Evolutionary conservation across 2,797 vertebrate species (phyloP).

Genomic region (Capromys pilorides): DNA sequence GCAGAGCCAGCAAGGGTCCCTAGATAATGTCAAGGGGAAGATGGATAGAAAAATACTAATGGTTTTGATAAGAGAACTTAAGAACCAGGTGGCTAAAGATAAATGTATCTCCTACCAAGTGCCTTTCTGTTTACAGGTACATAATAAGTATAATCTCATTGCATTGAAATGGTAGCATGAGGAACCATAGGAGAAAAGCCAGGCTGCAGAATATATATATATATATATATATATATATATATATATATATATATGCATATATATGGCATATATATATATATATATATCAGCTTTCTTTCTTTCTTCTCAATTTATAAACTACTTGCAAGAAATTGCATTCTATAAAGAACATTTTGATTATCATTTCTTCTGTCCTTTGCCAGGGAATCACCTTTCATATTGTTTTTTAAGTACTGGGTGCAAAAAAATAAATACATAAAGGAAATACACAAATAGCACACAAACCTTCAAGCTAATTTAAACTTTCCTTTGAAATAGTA

Average conservation of each 20-base stretch:
- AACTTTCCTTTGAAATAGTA: slow-evolving; percentile 51
- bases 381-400: neutral
- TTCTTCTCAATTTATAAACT: slow-evolving; percentile 16
- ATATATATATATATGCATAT: neutral
- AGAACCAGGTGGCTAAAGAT: neutral
- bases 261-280: neutral
- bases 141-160: neutral
- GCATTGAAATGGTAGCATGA: neutral
- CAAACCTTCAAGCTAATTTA: slow-evolving; percentile 8
- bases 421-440: neutral
- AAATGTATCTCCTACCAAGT: neutral
- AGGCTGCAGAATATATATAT: neutral
- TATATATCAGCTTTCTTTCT: neutral
- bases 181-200: neutral
- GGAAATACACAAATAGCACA: neutral
- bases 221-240: neutral
- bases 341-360: neutral
- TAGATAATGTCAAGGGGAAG: neutral
- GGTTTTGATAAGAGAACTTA: slow-evolving; percentile 7
- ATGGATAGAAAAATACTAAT: neutral
- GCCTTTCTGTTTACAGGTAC: neutral
- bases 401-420: neutral
- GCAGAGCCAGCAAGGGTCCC: neutral
- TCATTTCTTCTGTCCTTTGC: neutral
- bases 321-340: neutral